phyloP scores from a whole-genome alignment of 2,797 vertebrate genomes.

The Loris lydekkerianus region DNA sequence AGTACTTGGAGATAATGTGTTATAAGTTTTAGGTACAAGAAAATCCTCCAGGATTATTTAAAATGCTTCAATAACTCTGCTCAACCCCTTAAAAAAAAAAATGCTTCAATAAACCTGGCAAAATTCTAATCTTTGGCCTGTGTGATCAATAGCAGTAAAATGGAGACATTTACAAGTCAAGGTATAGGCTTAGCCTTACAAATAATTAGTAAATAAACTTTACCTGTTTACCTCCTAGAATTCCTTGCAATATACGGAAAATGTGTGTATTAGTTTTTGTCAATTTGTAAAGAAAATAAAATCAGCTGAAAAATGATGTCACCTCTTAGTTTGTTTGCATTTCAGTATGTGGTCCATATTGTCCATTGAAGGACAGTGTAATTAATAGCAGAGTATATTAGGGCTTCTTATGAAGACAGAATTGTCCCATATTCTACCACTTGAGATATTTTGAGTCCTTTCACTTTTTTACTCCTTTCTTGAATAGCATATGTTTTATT shows the following conservation, averaged over 20 bases:
- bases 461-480: background rate
- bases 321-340: background rate
- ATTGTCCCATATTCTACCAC: background rate
- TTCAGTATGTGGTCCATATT: background rate
- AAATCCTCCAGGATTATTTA: background rate
- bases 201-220: conserved; percentile 31
- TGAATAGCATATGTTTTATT: background rate
- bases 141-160: conserved; percentile 33
- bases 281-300: conserved; percentile 19
- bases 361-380: background rate
- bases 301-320: background rate
- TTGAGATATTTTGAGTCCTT: background rate
- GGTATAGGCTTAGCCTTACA: conserved; percentile 2
- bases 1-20: background rate
- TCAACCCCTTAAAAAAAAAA: background rate
- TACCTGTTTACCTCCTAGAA: background rate
- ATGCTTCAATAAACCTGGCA: background rate
- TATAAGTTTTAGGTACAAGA: conserved; percentile 35
- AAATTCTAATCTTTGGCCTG: background rate
- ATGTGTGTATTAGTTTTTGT: background rate
- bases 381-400: background rate
- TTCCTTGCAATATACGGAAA: conserved; percentile 3
- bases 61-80: background rate
- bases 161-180: background rate
- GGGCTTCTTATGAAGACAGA: background rate